A percentile compares a stretch with the other conserved stretches of the same genome.
These are phyloP conservation scores for Patella ulyssiponensis DNA, from an alignment of 2,888 invertebrate genomes.

Conservation along the genomic window DNA sequence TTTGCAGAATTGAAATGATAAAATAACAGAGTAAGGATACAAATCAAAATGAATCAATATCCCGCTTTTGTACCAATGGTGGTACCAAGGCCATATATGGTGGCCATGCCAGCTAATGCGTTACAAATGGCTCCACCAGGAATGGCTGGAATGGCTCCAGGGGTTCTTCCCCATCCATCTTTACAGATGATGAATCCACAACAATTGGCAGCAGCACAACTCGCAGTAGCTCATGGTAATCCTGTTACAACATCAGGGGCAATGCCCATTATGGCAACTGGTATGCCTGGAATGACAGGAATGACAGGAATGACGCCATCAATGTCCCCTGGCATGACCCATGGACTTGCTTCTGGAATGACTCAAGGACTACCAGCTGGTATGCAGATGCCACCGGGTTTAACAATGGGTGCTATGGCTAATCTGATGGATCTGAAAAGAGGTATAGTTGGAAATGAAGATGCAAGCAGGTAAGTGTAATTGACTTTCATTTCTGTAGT, in stretches of 20 bases:
- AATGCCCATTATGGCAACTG: conserved; percentile 24
- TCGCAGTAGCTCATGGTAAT: conserved; percentile 23
- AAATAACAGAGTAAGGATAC: not conserved
- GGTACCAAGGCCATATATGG: conserved; percentile 63
- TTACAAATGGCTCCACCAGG: conserved; percentile 31
- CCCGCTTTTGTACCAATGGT: conserved; percentile 62
- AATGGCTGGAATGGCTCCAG: conserved; percentile 26
- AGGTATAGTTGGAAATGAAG: conserved; percentile 13
- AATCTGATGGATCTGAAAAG: conserved; percentile 8
- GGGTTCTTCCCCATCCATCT: not conserved
- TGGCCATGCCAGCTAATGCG: conserved; percentile 50
- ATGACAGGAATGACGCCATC: conserved; percentile 17
- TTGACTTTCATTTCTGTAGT: not conserved
- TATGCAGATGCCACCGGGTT: conserved; percentile 29
- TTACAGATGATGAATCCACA: conserved; percentile 4
- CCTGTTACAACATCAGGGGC: conserved; percentile 22
- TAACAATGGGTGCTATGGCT: conserved; percentile 23
- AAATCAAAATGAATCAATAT: conserved; percentile 49
- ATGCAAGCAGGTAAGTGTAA: conserved; percentile 7
- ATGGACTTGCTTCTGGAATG: not conserved
- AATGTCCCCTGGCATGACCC: not conserved
- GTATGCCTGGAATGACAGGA: conserved; percentile 23
- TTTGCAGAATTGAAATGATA: conserved; percentile 10
- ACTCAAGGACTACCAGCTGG: not conserved
- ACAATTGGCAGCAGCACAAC: not conserved